Conservation (phyloP, 2,113 vertebrate species). For the Polypterus bichir region DNA sequence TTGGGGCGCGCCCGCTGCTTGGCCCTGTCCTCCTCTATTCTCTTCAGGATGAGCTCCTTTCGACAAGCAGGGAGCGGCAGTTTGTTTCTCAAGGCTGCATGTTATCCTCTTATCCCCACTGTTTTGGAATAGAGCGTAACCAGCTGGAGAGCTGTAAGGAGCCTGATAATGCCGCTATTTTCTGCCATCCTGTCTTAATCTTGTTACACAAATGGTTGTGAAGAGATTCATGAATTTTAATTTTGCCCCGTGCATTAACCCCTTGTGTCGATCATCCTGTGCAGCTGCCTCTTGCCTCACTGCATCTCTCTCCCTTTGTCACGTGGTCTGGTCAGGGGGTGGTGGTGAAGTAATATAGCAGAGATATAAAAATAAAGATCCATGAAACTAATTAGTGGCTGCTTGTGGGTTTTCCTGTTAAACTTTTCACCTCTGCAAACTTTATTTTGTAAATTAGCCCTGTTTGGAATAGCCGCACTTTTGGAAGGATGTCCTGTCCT, state of each 20-base stretch:
- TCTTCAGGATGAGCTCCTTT: conserved; percentile 49
- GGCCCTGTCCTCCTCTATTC: conserved; percentile 30
- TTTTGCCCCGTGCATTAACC: conserved; percentile 73
- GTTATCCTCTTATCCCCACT: conserved; percentile 99
- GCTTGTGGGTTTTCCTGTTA: conserved; percentile 99
- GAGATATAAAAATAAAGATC: conserved; percentile 60
- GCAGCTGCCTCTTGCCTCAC: conserved; percentile 51
- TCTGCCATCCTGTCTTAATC: conserved; percentile 98
- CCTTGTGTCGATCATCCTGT: conserved; percentile 60
- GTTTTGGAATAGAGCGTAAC: conserved; percentile 95
- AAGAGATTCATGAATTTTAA: conserved; percentile 99
- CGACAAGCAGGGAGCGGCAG: conserved; percentile 60
- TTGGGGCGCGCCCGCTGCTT: too few species aligned
- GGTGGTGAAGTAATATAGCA: conserved; percentile 30
- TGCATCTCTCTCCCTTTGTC: conserved; percentile 26
- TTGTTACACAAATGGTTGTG: conserved; percentile 99
- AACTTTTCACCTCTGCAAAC: conserved; percentile 94
- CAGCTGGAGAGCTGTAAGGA: conserved; percentile 99
- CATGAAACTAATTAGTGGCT: conserved; percentile 98
- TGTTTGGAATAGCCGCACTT: too few species aligned
- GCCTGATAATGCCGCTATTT: conserved; percentile 99
- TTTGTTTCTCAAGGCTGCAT: conserved; percentile 70
- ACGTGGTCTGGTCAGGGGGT: neutral
- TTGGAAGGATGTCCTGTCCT: too few species aligned
- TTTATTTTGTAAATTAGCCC: conserved; percentile 1